These are phyloP conservation scores for Nomada fabriciana DNA, from an alignment of 2,888 invertebrate species.

Conservation along the genomic window DNA sequence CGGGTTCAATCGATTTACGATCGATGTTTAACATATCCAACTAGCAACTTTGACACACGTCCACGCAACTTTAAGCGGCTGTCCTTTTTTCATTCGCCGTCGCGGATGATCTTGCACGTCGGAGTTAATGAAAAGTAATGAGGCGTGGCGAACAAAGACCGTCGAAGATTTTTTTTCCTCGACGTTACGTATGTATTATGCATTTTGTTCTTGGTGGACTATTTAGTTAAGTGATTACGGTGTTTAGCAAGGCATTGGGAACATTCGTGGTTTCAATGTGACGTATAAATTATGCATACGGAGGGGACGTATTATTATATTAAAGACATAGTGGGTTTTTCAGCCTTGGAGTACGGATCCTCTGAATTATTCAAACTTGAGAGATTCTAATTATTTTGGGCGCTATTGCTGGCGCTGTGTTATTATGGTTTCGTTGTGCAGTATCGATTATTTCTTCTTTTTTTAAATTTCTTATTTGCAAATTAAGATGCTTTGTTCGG, in stretches of 20 bases:
- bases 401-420: not conserved
- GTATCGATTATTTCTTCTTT: not conserved
- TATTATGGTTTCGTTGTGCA: not conserved
- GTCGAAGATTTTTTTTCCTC: not conserved
- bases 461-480: no score
- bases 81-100: no score
- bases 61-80: not conserved
- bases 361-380: conserved; percentile 3
- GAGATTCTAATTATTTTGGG: conserved; percentile 1
- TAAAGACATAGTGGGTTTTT: conserved; percentile 21
- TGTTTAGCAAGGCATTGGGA: not conserved
- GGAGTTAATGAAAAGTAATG: no score
- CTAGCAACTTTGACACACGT: not conserved
- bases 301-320: conserved; percentile 11
- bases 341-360: conserved; percentile 7
- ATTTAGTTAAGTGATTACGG: conserved; percentile 12
- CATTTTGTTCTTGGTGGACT: not conserved
- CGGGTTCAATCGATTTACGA: conserved; percentile 40
- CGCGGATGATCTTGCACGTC: not conserved
- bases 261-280: conserved; percentile 5
- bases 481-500: no score
- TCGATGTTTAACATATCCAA: conserved; percentile 7
- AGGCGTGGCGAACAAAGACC: no score
- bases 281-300: conserved; percentile 14
- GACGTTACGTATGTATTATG: no score